Evolutionary conservation across 2,888 invertebrate species (phyloP).

Genomic region (Gandaritis pyraliata): DNA sequence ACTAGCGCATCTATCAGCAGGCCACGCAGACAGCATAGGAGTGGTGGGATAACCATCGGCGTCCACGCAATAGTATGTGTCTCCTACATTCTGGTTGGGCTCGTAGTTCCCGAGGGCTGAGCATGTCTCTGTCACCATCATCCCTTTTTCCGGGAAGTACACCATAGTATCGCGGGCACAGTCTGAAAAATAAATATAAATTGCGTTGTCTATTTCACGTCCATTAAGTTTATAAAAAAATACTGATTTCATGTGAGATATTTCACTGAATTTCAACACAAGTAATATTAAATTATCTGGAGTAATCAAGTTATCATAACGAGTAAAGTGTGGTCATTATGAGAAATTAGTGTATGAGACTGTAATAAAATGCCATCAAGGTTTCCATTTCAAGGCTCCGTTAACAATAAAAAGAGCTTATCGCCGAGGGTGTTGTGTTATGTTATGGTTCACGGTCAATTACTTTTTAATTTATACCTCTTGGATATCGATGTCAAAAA

Average conservation of each 20-base stretch:
- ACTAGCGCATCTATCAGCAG: conserved; percentile 51
- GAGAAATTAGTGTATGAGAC: conserved; percentile 33
- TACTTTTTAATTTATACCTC: conserved; percentile 40
- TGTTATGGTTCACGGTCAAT: conserved; percentile 51
- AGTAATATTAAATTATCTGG: conserved; percentile 23
- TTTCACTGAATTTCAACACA: conserved; percentile 19
- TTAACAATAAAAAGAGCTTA: conserved; percentile 49
- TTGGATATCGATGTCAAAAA: conserved; percentile 28
- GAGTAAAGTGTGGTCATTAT: conserved; percentile 15
- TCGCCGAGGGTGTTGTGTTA: conserved; percentile 45
- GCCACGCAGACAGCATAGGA: conserved; percentile 52
- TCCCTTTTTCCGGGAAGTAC: conserved; percentile 76
- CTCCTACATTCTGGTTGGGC: conserved; percentile 78
- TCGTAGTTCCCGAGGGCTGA: conserved; percentile 84
- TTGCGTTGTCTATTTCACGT: neutral
- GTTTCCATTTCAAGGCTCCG: conserved; percentile 47
- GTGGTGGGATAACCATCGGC: conserved; percentile 80
- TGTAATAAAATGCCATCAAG: conserved; percentile 45
- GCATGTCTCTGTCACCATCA: conserved; percentile 78
- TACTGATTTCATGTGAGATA: conserved; percentile 11
- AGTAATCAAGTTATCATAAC: conserved; percentile 12
- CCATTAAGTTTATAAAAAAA: neutral
- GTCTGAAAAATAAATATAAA: conserved; percentile 64
- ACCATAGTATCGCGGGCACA: conserved; percentile 85
- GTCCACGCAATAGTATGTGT: conserved; percentile 85